Evolutionary conservation across 2,797 vertebrate genomes (phyloP).

Genomic region (Bradypodion pumilum): DNA sequence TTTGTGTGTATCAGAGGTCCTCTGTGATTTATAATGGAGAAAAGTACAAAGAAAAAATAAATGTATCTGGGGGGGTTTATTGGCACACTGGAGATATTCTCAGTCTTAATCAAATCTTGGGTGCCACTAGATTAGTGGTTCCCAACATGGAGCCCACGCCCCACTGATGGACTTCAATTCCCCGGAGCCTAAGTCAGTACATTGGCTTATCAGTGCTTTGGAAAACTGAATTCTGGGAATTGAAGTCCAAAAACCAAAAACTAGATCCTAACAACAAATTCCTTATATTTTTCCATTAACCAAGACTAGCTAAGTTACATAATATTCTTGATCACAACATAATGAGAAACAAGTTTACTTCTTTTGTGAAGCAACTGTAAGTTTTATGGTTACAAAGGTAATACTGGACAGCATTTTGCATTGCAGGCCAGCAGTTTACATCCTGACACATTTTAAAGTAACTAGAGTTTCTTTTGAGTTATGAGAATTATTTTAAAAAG

Average conservation of each 20-base stretch:
- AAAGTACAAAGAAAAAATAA: conserved; percentile 8
- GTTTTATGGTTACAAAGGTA: not conserved
- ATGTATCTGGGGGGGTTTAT: not conserved
- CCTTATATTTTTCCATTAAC: not conserved
- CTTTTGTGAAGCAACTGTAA: not conserved
- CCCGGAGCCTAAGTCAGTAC: too few relatives aligned
- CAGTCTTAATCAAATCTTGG: not conserved
- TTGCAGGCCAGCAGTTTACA: not conserved
- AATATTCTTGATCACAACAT: not conserved
- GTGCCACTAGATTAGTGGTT: too few relatives aligned
- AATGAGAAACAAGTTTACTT: not conserved
- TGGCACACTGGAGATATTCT: not conserved
- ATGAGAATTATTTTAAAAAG: too few relatives aligned
- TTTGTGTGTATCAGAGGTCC: not conserved
- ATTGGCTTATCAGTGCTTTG: too few relatives aligned
- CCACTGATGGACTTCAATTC: too few relatives aligned
- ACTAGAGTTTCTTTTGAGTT: too few relatives aligned
- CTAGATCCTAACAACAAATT: not conserved
- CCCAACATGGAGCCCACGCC: too few relatives aligned
- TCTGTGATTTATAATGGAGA: conserved; percentile 8
- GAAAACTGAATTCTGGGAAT: too few relatives aligned
- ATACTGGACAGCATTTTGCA: not conserved
- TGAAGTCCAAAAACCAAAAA: too few relatives aligned
- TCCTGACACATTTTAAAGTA: too few relatives aligned
- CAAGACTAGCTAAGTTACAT: not conserved